Evolutionary conservation across 1,140 invertebrate species (phyloP), one percentile per base, ranked within the genome.

Genomic region (Drosophila suzukii): DNA sequence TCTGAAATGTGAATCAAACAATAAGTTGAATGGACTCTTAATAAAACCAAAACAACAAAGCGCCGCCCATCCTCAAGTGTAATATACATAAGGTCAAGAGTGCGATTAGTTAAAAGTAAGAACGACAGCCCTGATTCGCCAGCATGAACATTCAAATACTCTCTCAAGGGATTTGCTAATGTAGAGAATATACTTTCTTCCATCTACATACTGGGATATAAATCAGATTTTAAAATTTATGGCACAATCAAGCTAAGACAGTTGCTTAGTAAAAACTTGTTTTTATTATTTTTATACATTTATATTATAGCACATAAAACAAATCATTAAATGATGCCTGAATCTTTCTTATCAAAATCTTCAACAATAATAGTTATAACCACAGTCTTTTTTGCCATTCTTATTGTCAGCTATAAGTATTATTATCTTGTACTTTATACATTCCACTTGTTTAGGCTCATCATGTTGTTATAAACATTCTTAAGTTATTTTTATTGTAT

Each of bases 21-120:
- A 43, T 27, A 36, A 56, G 71, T 75, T 62, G 51, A 75, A 75
- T 75, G 72, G 53, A 59, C 73, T 58, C 38, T 30, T 49, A 59
- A 60, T 68, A 72, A 60, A 24, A 12, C 38, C 57, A 13, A 13
- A 59, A 50, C 32, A 38, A 50, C 51, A 71, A 71, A 47, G 34
- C 15, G 27, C 44, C 24, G 60, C 54, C 43, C 32, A 36, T 51
- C 13, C 58, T 32, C 13, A 39, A 46, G 39, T 70, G 38, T 43
- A 55, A n/a, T 39, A 46, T 30, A 12, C 24, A 24, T 57, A 71
- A 71, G 66, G 43, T 71, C 66, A 71, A 41, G 43, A 47, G 36
- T 36, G 20, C 30, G 27, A 12, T 17, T 7, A 49, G 47, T 65
- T 66, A 38, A 68, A 66, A 53, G 47, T 36, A 20, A 10, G 32